Conservation (phyloP, 2,797 vertebrate species). For the Paguma larvata region DNA sequence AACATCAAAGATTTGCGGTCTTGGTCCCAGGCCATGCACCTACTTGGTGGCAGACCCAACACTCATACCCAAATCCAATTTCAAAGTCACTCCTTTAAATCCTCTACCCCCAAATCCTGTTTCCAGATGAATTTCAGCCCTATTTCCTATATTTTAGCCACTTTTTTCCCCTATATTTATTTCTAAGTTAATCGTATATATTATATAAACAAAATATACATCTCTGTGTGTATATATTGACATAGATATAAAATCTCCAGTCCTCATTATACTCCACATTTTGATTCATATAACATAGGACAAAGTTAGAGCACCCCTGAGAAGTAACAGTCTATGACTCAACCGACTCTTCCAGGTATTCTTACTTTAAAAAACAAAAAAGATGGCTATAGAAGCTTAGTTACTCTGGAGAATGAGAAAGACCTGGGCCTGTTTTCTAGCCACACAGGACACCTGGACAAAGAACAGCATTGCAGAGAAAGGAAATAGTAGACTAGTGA, state of each 20-base stretch:
- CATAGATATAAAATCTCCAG: not conserved
- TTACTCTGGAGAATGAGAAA: not conserved
- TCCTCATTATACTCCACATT: not conserved
- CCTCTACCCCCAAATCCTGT: not conserved
- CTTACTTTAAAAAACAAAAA: slow-evolving; percentile 5
- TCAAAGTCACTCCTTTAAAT: not conserved
- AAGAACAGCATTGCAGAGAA: not conserved
- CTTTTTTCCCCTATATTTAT: not conserved
- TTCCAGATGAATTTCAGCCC: not conserved
- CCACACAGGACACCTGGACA: not conserved
- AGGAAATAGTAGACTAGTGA: not conserved
- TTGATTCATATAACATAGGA: not conserved
- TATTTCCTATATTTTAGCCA: not conserved
- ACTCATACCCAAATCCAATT: not conserved
- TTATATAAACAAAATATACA: not conserved
- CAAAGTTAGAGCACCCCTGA: not conserved
- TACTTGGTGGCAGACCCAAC: not conserved
- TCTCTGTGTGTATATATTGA: not conserved
- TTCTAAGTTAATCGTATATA: slow-evolving; percentile 8
- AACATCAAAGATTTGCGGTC: not conserved
- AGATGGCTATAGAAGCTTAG: not conserved
- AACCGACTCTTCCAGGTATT: not conserved
- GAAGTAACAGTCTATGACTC: not conserved
- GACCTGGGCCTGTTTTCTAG: not conserved
- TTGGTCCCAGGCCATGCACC: not conserved